Evolutionary conservation across 2,888 invertebrate species (phyloP).

Genomic region (Sinelater perroti): DNA sequence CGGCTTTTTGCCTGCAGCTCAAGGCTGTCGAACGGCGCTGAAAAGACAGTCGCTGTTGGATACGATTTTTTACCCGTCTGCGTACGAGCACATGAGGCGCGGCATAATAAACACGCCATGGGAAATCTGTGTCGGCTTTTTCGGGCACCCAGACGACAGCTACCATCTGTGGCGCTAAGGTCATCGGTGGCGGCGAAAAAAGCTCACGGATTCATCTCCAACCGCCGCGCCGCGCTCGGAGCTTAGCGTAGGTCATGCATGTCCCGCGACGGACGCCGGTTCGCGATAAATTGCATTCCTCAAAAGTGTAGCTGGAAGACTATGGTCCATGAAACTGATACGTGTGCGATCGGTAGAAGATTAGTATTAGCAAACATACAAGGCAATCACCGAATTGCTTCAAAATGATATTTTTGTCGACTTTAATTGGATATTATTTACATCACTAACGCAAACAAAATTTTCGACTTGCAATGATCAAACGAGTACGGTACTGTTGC

Average conservation of each 20-base stretch:
- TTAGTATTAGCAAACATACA: no score
- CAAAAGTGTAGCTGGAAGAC: neutral
- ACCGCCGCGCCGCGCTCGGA: neutral
- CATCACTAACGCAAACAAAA: no score
- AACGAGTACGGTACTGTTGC: no score
- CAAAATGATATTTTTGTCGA: no score
- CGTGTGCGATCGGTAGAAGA: no score
- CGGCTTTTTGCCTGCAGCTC: no score
- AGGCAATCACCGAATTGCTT: no score
- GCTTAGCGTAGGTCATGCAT: slow-evolving; percentile 8
- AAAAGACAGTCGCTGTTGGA: slow-evolving; percentile 26
- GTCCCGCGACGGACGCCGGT: neutral
- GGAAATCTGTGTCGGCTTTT: slow-evolving; percentile 27
- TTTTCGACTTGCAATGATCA: no score
- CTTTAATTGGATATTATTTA: no score
- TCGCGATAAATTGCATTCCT: neutral
- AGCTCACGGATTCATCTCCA: no score
- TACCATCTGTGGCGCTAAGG: slow-evolving; percentile 20
- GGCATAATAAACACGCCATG: slow-evolving; percentile 25
- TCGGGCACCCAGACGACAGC: slow-evolving; percentile 15
- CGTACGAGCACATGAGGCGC: slow-evolving; percentile 24
- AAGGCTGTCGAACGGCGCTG: slow-evolving; percentile 23
- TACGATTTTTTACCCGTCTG: slow-evolving; percentile 32
- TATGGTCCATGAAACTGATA: no score
- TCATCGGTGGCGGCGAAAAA: slow-evolving; percentile 4